A percentile compares a stretch with the other conserved stretches of the same genome.
Conservation (phyloP, 2,888 invertebrate genomes). For the Nipponacmea schrenckii region DNA sequence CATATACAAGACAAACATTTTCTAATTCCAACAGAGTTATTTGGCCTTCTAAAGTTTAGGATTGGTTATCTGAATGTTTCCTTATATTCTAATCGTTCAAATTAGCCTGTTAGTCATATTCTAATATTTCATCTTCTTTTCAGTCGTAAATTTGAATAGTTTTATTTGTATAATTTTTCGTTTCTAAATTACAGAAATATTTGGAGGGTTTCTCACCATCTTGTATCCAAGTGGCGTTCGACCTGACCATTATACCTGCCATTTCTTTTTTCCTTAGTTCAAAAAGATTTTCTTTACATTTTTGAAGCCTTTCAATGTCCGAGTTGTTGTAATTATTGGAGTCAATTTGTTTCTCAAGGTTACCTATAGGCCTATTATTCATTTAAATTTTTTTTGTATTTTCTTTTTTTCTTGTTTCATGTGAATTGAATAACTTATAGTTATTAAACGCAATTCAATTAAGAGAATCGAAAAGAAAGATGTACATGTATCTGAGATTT, state of each 20-base stretch:
- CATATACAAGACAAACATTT: background rate
- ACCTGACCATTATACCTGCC: background rate
- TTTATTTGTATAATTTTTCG: background rate
- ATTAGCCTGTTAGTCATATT: no score
- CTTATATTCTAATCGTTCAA: no score
- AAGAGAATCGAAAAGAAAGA: background rate
- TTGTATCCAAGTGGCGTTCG: background rate
- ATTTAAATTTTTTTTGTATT: background rate
- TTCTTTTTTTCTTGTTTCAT: background rate
- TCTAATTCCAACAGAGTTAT: background rate
- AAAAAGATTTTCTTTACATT: background rate
- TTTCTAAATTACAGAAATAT: background rate
- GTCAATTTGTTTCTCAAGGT: background rate
- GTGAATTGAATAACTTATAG: background rate
- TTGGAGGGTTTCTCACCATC: background rate
- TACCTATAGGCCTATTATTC: background rate
- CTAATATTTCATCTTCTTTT: no score
- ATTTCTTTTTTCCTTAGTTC: background rate
- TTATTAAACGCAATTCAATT: background rate
- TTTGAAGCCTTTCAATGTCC: background rate
- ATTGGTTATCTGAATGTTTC: no score
- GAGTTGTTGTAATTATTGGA: background rate
- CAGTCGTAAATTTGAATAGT: background rate
- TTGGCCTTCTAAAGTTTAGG: no score
- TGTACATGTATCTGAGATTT: background rate